Base-by-base conservation (phyloP, 2,113 vertebrate genomes). In the Marmota flaviventris region DNA sequence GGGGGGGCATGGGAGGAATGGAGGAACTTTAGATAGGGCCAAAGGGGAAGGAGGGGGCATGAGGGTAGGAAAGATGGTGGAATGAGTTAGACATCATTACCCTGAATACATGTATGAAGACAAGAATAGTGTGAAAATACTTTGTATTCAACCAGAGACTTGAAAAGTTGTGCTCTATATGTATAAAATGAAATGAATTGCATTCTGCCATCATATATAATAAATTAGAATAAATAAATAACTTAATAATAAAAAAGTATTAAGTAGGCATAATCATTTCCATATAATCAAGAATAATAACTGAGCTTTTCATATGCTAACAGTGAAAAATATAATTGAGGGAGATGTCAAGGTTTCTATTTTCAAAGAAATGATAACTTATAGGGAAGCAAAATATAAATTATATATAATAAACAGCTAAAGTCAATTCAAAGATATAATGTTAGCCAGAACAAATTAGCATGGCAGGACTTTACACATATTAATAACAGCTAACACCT, bases 331-430 rank as follows among this genome's bases (percentile, higher is more conserved):
- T 48, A 73, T n/a, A 89, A 91, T 34, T 32, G 24, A 94, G 37
- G 53, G 77, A 76, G 27, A 70, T 4, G 8, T 45, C 72, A 91
- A 89, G 70, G 20, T 29, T 25, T 34, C n/a, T 67, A 8, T 25
- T 94, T 85, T 87, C 77, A 93, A 85, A 95, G 53, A 91, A 95
- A 48, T 69, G 17, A 73, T n/a, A 81, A 16, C 6, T 45, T 16
- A 65, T 18, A 51, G 22, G 42, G 77, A 88, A 89, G 89, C 48
- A 94, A 85, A 92, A 81, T 25, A 24, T 11, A 89, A 69, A 78
- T 32, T 82, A 69, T 24, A 84, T 12, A 42, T 4, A 94, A 83
- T 75, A 86, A 94, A 88, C 27, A 32, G 67, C 14, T 75, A 76
- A 81, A 63, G 85, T 27, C 65, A 61, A 25, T 29, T 48, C 56